Conservation (phyloP, 2,888 invertebrate genomes). For the Eutolmus rufibarbis region DNA sequence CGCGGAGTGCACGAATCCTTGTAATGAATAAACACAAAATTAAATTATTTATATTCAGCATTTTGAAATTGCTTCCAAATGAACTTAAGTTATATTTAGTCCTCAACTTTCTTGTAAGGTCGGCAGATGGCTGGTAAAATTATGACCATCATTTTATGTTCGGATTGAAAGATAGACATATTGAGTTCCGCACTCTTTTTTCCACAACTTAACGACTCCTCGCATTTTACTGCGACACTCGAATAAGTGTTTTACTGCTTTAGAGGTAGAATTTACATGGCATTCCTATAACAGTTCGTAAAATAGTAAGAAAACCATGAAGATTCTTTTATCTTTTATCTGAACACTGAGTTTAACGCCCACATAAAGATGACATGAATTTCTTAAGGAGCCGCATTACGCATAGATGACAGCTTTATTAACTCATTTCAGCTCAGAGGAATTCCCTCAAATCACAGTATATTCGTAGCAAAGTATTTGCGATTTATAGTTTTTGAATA, state of each 20-base stretch:
- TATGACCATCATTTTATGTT: background rate
- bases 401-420: background rate
- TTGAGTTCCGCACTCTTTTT: background rate
- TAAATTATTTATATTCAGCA: background rate
- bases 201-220: background rate
- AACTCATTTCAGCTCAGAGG: background rate
- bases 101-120: background rate
- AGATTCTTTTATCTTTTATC: background rate
- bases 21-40: background rate
- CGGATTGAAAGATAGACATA: background rate
- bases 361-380: background rate
- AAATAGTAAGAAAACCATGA: background rate
- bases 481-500: too few relatives aligned
- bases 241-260: background rate
- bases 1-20: background rate
- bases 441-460: background rate
- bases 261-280: too few relatives aligned
- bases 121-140: background rate
- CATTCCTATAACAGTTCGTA: background rate
- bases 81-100: background rate
- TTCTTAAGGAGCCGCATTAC: background rate
- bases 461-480: too few relatives aligned
- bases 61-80: too few relatives aligned
- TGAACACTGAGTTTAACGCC: background rate
- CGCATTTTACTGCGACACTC: background rate